phyloP scores from a whole-genome alignment of 1,140 invertebrate genomes.

The Diuraphis noxia region DNA sequence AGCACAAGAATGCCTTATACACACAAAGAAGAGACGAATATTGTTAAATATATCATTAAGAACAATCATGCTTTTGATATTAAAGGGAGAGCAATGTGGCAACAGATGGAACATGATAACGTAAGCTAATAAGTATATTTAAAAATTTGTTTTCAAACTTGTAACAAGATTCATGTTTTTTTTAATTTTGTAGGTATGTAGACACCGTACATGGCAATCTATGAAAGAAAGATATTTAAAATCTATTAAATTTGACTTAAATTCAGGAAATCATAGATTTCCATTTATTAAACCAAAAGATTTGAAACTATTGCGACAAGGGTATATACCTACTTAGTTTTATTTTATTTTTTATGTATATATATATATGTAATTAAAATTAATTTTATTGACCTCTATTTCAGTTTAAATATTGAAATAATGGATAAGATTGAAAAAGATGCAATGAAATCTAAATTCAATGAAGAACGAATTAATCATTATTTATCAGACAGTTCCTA shows the following conservation, averaged over 20 bases:
- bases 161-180: background rate
- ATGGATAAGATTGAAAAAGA: background rate
- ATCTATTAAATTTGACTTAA: background rate
- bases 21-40: background rate
- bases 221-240: slow-evolving; percentile 15
- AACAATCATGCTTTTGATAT: background rate
- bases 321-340: background rate
- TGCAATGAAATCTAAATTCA: background rate
- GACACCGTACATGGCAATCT: slow-evolving; percentile 12
- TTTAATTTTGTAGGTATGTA: background rate
- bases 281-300: background rate
- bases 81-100: background rate
- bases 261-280: background rate
- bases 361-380: background rate
- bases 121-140: background rate
- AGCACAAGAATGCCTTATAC: background rate
- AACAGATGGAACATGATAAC: background rate
- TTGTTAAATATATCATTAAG: background rate
- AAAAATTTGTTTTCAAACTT: background rate
- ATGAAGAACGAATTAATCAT: background rate
- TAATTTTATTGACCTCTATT: background rate
- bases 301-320: background rate
- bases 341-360: background rate
- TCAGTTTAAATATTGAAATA: background rate
- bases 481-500: background rate